A percentile compares a stretch with the other conserved stretches of the same genome.
Evolutionary conservation across 2,888 invertebrate species (phyloP).

Genomic region (Silvanus unidentatus): DNA sequence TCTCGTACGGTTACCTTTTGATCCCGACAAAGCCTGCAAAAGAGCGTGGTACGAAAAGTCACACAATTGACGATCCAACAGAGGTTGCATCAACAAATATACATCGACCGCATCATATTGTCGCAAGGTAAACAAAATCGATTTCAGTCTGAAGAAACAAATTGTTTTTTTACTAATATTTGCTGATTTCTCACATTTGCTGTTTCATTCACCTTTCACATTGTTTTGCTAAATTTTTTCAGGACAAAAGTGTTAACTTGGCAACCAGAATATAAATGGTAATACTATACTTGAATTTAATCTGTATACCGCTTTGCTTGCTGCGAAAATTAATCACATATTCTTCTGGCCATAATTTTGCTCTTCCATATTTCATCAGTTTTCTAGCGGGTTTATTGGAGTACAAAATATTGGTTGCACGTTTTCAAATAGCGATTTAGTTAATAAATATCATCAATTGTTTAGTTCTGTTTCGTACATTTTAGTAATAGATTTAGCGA

Average conservation of each 20-base stretch:
- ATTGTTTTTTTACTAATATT: slow-evolving; percentile 5
- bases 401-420: too few relatives aligned
- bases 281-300: slow-evolving; percentile 46
- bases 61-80: slow-evolving; percentile 40
- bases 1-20: slow-evolving; percentile 81
- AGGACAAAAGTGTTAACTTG: slow-evolving; percentile 83
- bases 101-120: slow-evolving; percentile 47
- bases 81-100: slow-evolving; percentile 25
- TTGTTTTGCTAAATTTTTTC: slow-evolving; percentile 48
- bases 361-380: too few relatives aligned
- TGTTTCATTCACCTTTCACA: slow-evolving; percentile 7
- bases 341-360: too few relatives aligned
- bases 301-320: background rate
- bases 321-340: background rate
- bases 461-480: too few relatives aligned
- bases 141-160: background rate
- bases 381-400: too few relatives aligned
- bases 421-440: too few relatives aligned
- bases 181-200: slow-evolving; percentile 1
- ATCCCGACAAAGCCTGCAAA: slow-evolving; percentile 61
- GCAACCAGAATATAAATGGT: slow-evolving; percentile 81
- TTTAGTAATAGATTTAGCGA: too few relatives aligned
- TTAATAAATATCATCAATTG: too few relatives aligned
- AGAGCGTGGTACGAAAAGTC: slow-evolving; percentile 46
- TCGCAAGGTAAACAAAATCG: slow-evolving; percentile 50